Conservation (phyloP, 2,797 vertebrate species). For the Petrocephalus schoutedeni region DNA sequence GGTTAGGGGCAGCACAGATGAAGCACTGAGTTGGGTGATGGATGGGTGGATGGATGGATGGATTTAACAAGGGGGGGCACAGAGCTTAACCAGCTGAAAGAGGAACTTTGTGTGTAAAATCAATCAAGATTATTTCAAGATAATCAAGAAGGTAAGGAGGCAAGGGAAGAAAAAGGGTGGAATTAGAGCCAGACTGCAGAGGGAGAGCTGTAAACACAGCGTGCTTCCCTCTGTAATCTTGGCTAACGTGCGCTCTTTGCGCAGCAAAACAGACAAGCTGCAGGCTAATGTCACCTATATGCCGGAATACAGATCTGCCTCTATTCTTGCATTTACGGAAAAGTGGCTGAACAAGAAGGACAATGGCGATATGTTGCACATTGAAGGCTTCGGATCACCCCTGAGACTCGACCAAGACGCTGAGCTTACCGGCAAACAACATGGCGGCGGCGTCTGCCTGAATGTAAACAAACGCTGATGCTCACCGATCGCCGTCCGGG, state of each 20-base stretch:
- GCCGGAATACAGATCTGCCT: slow-evolving; percentile 17
- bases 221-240: slow-evolving; percentile 20
- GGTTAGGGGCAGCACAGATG: no score
- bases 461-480: slow-evolving; percentile 15
- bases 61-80: no score
- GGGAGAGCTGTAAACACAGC: neutral
- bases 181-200: slow-evolving; percentile 17
- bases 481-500: neutral
- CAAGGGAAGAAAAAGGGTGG: slow-evolving; percentile 8
- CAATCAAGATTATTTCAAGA: no score
- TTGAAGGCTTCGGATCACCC: slow-evolving; percentile 19
- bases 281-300: slow-evolving; percentile 18
- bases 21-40: no score
- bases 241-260: slow-evolving; percentile 16
- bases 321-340: neutral
- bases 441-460: neutral
- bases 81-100: no score
- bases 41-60: no score
- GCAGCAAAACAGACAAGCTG: neutral
- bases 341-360: slow-evolving; percentile 18
- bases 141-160: neutral
- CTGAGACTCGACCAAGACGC: neutral
- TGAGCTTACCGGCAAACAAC: slow-evolving; percentile 13
- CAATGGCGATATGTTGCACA: neutral
- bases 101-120: no score